Evolutionary conservation across 2,888 invertebrate genomes (phyloP), one percentile per base, ranked within the genome.

Genomic region (Caenorhabditis japonica): DNA sequence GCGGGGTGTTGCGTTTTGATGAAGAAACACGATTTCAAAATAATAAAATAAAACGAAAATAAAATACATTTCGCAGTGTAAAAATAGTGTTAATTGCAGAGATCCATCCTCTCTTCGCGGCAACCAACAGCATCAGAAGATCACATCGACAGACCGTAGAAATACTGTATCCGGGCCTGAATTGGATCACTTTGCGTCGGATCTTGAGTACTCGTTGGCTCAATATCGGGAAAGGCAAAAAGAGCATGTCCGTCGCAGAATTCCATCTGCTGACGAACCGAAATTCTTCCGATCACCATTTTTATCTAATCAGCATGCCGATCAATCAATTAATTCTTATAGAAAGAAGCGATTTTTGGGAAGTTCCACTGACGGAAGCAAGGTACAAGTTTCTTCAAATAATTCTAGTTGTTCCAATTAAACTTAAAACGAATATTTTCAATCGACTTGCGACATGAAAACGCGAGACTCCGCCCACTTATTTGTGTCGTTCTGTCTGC

Each of bases 141-240:
- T n/a, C n/a, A n/a, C 38, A 17, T 52, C 69, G n/a, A 59, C 69
- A 10, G 69, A 69, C 2, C 44, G 69, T 15, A 30, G 59, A 19
- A 53, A 53, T 13, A 69, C 69, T 0, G 53, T 60, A 13, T 47
- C 59, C 15, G 66, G 56, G 2, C 33, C 49, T 5, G 49, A 61
- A 8, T 13, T 46, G 2, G 25, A 43, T 8, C 30, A 56, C 1
- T 46, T 53, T n/a, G 60, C 55, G n/a, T 55, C 17, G 15, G 70
- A 56, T 2, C 27, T 56, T 3, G 70, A 70, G 13, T 70, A 70
- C 34, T 70, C 70, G 21, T 36, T 73, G 12, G 49, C 66, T 1
- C 53, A 68, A 38, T 77, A 77, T 43, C 77, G 77, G 5, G 71
- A 66, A 25, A 74, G 74, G 47, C 77, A 77, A 43, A 38, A 70